Evolutionary conservation across 2,113 vertebrate genomes (phyloP), one percentile per base, ranked within the genome.

Genomic region (Lathamus discolor): DNA sequence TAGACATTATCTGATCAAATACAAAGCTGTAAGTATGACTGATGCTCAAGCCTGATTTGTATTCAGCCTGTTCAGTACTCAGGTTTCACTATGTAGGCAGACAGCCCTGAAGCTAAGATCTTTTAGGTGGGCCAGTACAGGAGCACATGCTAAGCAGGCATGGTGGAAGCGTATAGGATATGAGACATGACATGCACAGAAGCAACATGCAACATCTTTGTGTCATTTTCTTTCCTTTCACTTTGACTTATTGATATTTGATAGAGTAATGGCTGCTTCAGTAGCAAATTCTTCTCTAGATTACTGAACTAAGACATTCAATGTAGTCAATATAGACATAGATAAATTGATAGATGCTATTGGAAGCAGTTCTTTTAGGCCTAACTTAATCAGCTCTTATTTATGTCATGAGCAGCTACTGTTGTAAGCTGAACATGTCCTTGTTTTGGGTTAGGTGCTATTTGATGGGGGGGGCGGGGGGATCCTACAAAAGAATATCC

Each of bases 1-100:
- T 92, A 97, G 98, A 62, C 99, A 99, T 93, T 99, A 99, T 95
- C 98, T 99, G 82, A 97, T 99, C 97, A 98, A 98, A 82, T 99
- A 99, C 96, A 98, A 98, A 97, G 98, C 99, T 92, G 99, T 99
- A 90, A 99, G 99, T 99, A 92, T 6, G 79, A 6, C 68, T 48
- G 61, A 13, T 1, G 0, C 49, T 72, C 48, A 14, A 31, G 11
- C 23, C n/a, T 37, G 11, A 2, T 64, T 73, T 54, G 17, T 43
- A 2, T 69, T 41, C 19, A 17, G 37, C 37, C 51, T 72, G 28
- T 11, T 8, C 41, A 1, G 24, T 43, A 6, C 29, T 69, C 37
- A 8, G 29, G 37, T 43, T 52, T 46, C 11, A 3, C 23, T 24
- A 0, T 9, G 13, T 20, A 66, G 27, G 46, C 28, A 25, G 28